Evolutionary conservation across 2,888 invertebrate species (phyloP).

Genomic region (Acleris holmiana): DNA sequence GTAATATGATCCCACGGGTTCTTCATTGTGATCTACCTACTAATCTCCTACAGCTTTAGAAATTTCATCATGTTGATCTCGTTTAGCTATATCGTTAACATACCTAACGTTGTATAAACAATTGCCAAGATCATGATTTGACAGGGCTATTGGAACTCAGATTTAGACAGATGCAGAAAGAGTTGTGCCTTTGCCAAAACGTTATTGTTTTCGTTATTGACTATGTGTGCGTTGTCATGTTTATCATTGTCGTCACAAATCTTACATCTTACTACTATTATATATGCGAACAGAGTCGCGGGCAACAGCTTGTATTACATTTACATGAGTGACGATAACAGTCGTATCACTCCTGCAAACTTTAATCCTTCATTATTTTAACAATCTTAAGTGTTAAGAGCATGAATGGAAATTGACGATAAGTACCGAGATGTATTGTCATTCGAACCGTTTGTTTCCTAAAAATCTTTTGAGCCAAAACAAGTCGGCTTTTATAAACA

Average conservation of each 20-base stretch:
- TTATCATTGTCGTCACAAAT: slow-evolving; percentile 33
- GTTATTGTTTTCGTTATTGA: slow-evolving; percentile 34
- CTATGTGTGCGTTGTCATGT: slow-evolving; percentile 27
- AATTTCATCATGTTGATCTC: too few species aligned
- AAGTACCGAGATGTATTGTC: too few species aligned
- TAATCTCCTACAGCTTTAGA: too few species aligned
- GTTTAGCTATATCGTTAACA: slow-evolving; percentile 51
- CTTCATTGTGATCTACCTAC: too few species aligned
- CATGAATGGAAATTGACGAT: too few species aligned
- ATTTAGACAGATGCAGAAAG: slow-evolving; percentile 25
- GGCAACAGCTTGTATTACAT: not conserved
- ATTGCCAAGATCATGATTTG: slow-evolving; percentile 53
- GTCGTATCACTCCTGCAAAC: slow-evolving; percentile 20
- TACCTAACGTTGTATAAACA: slow-evolving; percentile 47
- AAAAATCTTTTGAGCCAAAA: slow-evolving; percentile 17
- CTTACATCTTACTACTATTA: too few species aligned
- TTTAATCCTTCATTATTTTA: not conserved
- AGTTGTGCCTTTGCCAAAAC: slow-evolving; percentile 31
- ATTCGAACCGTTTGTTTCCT: slow-evolving; percentile 22
- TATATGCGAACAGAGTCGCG: too few species aligned
- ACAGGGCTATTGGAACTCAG: slow-evolving; percentile 32
- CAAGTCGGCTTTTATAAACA: slow-evolving; percentile 35
- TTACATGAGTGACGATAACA: slow-evolving; percentile 12
- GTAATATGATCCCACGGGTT: too few species aligned
- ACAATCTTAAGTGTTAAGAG: too few species aligned